Percentiles rank a stretch among this genome's conserved stretches.
phyloP scores from a whole-genome alignment of 1,140 invertebrate species.

The Microplitis mediator region DNA sequence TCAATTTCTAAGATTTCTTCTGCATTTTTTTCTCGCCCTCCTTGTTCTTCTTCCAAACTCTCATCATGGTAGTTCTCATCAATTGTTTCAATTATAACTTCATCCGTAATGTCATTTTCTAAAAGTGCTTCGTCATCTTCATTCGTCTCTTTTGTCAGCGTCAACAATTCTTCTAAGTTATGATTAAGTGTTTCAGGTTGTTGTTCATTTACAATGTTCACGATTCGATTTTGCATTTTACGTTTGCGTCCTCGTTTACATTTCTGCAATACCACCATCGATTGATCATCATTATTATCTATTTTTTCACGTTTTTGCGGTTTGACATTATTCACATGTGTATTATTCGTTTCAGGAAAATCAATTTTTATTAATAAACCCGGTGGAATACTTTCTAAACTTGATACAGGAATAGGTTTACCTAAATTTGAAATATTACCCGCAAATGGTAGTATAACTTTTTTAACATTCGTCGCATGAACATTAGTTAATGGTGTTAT shows the following conservation, averaged over 20 bases:
- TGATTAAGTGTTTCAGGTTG: too few species aligned
- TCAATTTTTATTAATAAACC: slow-evolving; percentile 61
- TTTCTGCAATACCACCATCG: background rate
- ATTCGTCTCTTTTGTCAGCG: too few species aligned
- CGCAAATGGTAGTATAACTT: slow-evolving; percentile 56
- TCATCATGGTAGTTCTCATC: too few species aligned
- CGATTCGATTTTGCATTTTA: background rate
- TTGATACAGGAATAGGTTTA: slow-evolving; percentile 56
- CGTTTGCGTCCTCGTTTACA: background rate
- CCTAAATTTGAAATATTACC: slow-evolving; percentile 55
- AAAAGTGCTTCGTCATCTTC: too few species aligned
- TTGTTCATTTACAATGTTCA: too few species aligned
- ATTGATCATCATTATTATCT: background rate
- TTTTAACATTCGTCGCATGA: slow-evolving; percentile 46
- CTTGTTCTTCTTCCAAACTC: too few species aligned
- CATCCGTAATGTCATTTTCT: too few species aligned
- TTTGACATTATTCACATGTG: slow-evolving; percentile 28
- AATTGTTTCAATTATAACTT: too few species aligned
- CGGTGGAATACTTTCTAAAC: slow-evolving; percentile 58
- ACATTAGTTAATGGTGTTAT: slow-evolving; percentile 39
- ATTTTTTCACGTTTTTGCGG: slow-evolving; percentile 31
- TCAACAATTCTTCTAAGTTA: too few species aligned
- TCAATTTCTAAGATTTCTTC: too few species aligned
- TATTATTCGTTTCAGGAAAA: slow-evolving; percentile 48
- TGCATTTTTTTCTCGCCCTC: too few species aligned